Conservation (phyloP, 2,113 vertebrate genomes). For the Hyperopisus bebe region DNA sequence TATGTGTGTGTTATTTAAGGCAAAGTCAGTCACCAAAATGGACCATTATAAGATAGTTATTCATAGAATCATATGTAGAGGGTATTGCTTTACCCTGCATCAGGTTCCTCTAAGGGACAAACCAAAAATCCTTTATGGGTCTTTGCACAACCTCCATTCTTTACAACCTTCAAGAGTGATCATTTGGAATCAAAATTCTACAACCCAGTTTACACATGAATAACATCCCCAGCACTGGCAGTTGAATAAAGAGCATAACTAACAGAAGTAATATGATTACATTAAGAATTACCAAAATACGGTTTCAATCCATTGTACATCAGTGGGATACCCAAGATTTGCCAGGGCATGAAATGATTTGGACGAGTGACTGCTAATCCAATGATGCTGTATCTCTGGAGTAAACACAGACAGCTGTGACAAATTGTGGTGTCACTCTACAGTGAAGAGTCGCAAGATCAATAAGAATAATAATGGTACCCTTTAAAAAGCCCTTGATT, state of each 20-base stretch:
- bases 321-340: neutral
- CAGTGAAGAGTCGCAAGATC: neutral
- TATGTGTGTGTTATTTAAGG: neutral
- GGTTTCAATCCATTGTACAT: neutral
- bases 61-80: neutral
- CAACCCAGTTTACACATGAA: neutral
- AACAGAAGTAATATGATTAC: neutral
- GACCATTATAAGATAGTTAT: neutral
- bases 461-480: neutral
- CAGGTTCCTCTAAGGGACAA: neutral
- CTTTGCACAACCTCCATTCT: neutral
- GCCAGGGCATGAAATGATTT: neutral
- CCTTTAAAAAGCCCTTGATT: constrained; percentile 1
- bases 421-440: neutral
- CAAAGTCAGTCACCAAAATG: neutral
- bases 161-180: neutral
- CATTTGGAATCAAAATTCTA: neutral
- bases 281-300: neutral
- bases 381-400: constrained; percentile 4
- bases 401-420: constrained; percentile 11
- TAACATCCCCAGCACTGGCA: neutral
- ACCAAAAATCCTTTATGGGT: neutral
- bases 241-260: neutral
- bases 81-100: neutral
- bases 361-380: constrained; percentile 8